A percentile compares a stretch with the other conserved stretches of the same genome.
Evolutionary conservation across 2,113 vertebrate species (phyloP).

Genomic region (Crotophaga sulcirostris): DNA sequence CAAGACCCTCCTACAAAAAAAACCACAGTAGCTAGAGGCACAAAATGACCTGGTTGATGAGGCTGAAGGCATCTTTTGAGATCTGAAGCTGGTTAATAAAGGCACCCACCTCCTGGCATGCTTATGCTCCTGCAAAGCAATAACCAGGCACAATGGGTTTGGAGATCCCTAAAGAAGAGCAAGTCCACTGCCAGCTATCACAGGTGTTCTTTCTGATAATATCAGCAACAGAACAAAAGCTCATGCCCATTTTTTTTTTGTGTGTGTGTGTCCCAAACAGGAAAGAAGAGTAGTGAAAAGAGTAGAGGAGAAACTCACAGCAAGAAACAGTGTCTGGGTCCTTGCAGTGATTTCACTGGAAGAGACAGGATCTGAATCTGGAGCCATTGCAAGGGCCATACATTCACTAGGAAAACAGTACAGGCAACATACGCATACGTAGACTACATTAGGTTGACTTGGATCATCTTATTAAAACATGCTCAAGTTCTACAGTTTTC

Average conservation of each 20-base stretch:
- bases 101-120: not conserved
- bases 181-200: not conserved
- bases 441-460: not conserved
- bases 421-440: fast-evolving
- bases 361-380: not conserved
- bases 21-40: not conserved
- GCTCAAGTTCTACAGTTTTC: not conserved
- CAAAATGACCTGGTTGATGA: not conserved
- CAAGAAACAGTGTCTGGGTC: not conserved
- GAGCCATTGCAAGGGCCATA: not conserved
- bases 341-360: not conserved
- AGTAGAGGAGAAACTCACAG: not conserved
- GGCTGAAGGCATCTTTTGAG: not conserved
- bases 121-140: not conserved
- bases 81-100: not conserved
- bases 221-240: not conserved
- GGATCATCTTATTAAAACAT: not conserved
- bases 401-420: not conserved
- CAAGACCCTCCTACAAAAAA: not conserved
- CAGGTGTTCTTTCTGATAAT: not conserved
- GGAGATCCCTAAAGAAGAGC: not conserved
- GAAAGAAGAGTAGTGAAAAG: not conserved
- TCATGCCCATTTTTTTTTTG: not conserved
- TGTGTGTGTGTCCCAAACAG: not conserved
- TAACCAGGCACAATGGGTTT: not conserved